Conservation (phyloP, 2,113 vertebrate genomes). For the Bufo gargarizans region DNA sequence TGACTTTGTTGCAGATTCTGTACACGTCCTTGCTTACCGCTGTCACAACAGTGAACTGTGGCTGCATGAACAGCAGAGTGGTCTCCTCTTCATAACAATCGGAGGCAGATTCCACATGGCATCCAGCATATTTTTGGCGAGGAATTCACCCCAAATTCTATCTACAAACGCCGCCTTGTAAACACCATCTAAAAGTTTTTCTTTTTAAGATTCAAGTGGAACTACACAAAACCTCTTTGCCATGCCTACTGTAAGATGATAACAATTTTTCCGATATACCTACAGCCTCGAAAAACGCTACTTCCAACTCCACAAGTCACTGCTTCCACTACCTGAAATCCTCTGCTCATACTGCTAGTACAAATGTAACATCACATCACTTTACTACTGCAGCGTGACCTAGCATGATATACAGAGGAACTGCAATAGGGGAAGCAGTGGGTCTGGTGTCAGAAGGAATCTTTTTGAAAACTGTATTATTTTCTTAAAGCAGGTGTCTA, state of each 20-base stretch:
- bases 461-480: background rate
- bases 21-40: too few species aligned
- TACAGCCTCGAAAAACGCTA: background rate
- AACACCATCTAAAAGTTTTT: too few species aligned
- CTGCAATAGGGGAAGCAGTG: background rate
- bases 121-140: too few species aligned
- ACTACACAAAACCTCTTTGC: background rate
- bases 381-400: background rate
- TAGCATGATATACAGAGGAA: background rate
- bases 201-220: too few species aligned
- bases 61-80: too few species aligned
- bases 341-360: background rate
- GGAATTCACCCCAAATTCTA: too few species aligned
- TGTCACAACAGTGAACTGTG: too few species aligned
- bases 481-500: background rate
- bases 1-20: too few species aligned
- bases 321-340: background rate
- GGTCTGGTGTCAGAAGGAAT: background rate
- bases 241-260: background rate
- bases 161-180: too few species aligned
- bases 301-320: background rate
- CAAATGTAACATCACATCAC: background rate
- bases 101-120: too few species aligned
- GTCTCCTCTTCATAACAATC: too few species aligned
- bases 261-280: background rate